phyloP scores from a whole-genome alignment of 1,140 invertebrate species.

The Drosophila neocordata region DNA sequence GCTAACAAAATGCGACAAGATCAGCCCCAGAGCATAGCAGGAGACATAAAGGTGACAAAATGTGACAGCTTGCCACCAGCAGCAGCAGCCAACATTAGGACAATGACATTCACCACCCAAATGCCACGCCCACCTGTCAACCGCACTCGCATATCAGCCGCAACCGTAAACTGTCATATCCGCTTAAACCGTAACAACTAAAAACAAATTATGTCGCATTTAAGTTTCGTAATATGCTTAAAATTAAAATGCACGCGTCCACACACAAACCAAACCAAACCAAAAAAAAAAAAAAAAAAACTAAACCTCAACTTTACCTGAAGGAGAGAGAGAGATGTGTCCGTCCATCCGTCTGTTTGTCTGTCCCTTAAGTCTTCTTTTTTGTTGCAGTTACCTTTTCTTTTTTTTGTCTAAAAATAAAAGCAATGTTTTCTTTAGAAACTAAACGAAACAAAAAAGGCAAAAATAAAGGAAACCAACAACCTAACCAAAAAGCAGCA shows the following conservation, averaged over 20 bases:
- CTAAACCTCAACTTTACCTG: constrained; percentile 42
- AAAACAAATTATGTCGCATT: constrained; percentile 78
- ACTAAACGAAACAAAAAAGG: constrained; percentile 48
- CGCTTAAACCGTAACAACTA: constrained; percentile 56
- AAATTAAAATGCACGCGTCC: constrained; percentile 53
- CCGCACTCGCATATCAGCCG: constrained; percentile 40
- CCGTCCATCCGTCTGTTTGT: no score
- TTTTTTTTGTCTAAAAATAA: constrained; percentile 10
- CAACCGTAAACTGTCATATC: constrained; percentile 55
- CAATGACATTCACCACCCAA: constrained; percentile 38
- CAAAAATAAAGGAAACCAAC: constrained; percentile 30
- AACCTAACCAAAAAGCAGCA: constrained; percentile 63
- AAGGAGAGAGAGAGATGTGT: background rate
- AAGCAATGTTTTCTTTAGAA: constrained; percentile 66
- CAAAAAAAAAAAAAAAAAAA: background rate
- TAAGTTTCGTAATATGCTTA: constrained; percentile 78
- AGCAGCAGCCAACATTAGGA: constrained; percentile 28
- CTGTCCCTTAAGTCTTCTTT: background rate
- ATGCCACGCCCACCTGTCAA: constrained; percentile 39
- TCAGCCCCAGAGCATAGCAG: constrained; percentile 2
- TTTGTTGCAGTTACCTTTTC: background rate
- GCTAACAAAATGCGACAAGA: constrained; percentile 44
- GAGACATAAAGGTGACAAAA: constrained; percentile 51
- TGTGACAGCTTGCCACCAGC: constrained; percentile 28
- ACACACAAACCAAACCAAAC: background rate